Base-by-base conservation (phyloP, 2,797 vertebrate genomes). In the Sebastes oblongus region DNA sequence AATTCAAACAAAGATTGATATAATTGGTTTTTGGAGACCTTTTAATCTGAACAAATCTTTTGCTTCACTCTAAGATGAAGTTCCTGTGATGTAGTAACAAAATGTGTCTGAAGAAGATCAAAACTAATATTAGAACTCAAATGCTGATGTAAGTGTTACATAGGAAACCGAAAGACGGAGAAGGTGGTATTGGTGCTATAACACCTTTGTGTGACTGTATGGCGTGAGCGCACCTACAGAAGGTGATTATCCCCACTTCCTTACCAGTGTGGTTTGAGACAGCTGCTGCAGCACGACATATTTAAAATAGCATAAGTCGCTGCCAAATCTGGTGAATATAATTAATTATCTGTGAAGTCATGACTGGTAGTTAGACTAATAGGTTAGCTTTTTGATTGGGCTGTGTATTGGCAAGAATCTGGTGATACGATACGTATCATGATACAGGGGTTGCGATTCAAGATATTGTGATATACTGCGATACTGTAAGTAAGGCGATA, bases 401-500 rank as follows among this genome's bases (percentile, higher is more conserved):
- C 46, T 50, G 46, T 20, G 46, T 50, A 8, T 20, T 50, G 46
- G 42, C 42, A 46, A 46, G 16, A 46, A 46, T 46, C 42, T 46
- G 14, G 16, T 3, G 16, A 46, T 46, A 46, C 7, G 3, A 46
- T 46, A 46, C 7, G 42, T 18, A 46, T 16, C 14, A 42, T 39
- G 36, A 39, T 39, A 14, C 36, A 6, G 36, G 36, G 39, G 39
- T 42, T 42, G 14, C 42, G 16, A 46, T 46, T 46, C 42, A 46
- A 46, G 42, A 0, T 46, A 0, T 18, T 46, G 42, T 18, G 16
- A 18, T 4, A 46, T 46, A 0, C 42, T 46, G 42, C 42, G 16
- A 46, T 46, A 18, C 42, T 46, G 42, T 18, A 46, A 46, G 16
- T 46, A 46, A 46, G 42, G 42, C 39, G 14, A 42, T 42, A 16